phyloP scores from a whole-genome alignment of 1,140 invertebrate species.

The Battus philenor region DNA sequence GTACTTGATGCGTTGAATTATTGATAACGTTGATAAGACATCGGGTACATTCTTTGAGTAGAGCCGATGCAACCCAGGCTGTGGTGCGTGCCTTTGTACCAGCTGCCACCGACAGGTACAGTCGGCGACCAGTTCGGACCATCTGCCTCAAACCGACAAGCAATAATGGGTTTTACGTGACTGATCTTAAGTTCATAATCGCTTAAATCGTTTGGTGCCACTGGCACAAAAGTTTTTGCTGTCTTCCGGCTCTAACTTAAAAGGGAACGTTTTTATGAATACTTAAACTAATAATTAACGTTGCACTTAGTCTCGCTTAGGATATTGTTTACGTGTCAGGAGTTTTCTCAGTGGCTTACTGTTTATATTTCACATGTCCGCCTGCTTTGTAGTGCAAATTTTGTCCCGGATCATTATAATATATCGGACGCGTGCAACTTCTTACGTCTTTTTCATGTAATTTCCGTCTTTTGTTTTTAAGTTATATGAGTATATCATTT shows the following conservation, averaged over 20 bases:
- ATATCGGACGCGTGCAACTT: constrained; percentile 25
- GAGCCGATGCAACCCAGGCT: no score
- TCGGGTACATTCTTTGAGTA: no score
- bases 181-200: constrained; percentile 17
- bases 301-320: constrained; percentile 43
- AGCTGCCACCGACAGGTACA: constrained; percentile 32
- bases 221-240: constrained; percentile 43
- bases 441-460: no score
- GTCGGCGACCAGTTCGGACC: constrained; percentile 17
- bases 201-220: background rate
- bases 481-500: no score
- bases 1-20: background rate
- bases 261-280: constrained; percentile 48
- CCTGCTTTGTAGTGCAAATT: constrained; percentile 32
- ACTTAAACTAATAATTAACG: constrained; percentile 53
- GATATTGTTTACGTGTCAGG: constrained; percentile 42
- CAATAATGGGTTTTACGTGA: constrained; percentile 18
- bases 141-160: constrained; percentile 19
- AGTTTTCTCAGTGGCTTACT: constrained; percentile 35
- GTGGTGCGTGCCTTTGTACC: constrained; percentile 24
- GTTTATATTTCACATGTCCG: constrained; percentile 35
- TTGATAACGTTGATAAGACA: no score
- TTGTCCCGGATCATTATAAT: no score
- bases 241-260: constrained; percentile 39
- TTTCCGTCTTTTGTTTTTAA: no score